Percentiles rank a stretch among this genome's conserved stretches.
These are phyloP conservation scores for Syrphus vitripennis DNA, from an alignment of 2,888 invertebrate genomes.

Conservation along the genomic window DNA sequence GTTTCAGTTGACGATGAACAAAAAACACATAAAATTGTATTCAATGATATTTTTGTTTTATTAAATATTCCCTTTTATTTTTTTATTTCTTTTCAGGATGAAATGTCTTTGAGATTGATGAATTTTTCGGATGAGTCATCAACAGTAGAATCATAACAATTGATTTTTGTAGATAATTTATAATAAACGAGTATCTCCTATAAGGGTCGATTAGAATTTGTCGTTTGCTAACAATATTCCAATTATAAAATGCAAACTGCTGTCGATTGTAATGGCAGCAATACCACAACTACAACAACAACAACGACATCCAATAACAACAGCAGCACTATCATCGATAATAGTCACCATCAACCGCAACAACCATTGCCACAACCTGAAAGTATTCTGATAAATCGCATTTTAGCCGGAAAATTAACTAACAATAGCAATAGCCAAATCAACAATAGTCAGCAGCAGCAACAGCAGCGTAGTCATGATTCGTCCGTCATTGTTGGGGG, in stretches of 20 bases:
- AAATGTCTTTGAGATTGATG: constrained; percentile 49
- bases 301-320: constrained; percentile 54
- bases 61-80: neutral
- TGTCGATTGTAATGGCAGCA: constrained; percentile 75
- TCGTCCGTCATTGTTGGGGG: constrained; percentile 30
- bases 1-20: neutral
- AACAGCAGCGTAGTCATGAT: constrained; percentile 39
- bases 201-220: neutral
- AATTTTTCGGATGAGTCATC: constrained; percentile 49
- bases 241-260: constrained; percentile 74
- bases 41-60: constrained; percentile 1
- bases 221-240: constrained; percentile 8
- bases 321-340: constrained; percentile 62
- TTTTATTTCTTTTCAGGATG: constrained; percentile 52
- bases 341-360: constrained; percentile 68
- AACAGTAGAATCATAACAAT: constrained; percentile 20
- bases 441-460: constrained; percentile 35
- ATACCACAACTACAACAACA: constrained; percentile 67
- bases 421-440: constrained; percentile 46
- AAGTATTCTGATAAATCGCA: constrained; percentile 57
- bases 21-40: constrained; percentile 7
- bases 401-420: constrained; percentile 61
- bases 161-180: neutral
- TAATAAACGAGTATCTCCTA: neutral
- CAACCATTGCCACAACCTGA: constrained; percentile 26